Evolutionary conservation across 2,888 invertebrate genomes (phyloP), one percentile per base, ranked within the genome.

Genomic region (Drosophila planitibia): DNA sequence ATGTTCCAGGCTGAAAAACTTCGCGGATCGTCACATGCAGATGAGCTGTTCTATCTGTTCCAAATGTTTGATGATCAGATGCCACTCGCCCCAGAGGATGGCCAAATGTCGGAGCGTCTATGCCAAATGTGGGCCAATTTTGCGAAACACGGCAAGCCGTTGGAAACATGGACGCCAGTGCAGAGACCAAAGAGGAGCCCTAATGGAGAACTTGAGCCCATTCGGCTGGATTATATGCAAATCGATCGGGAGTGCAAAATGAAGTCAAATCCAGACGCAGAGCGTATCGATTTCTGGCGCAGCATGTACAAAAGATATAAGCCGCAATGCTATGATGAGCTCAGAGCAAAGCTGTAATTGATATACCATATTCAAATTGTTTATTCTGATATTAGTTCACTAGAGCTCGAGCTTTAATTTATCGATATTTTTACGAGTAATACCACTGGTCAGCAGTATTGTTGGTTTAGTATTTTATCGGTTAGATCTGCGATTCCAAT

Each of bases 101-200:
- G 77, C 44, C 70, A 76, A 30, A 93, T 95, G 12, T 92, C 94
- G 7, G 91, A 94, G 32, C 93, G 93, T 33, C 92, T 95, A 84
- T 93, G 94, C n/a, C 90, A 93, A 28, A 92, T 95, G 92, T 95
- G 96, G 95, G 94, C 95, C 0, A 95, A 96, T 82, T 96, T 96
- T 90, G 96, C 95, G 0, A 95, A 94, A 85, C 92, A 91, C 82
- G 94, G 95, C 93, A 91, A 93, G 61, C 94, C 94, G 0, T 92
- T 92, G 19, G 92, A 93, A 0, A 66, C 58, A 28, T 93, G 93
- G 93, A 72, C 72, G 7, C 91, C 91, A 0, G 90, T 93, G 0
- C 65, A 70, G 22, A 80, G 72, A 19, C 73, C 68, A 5, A 54
- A 51, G 12, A 35, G 30, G 16, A 59, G 69, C 14, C 19, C 25